phyloP scores from a whole-genome alignment of 2,888 invertebrate species.

The Ormyrus rosae region DNA sequence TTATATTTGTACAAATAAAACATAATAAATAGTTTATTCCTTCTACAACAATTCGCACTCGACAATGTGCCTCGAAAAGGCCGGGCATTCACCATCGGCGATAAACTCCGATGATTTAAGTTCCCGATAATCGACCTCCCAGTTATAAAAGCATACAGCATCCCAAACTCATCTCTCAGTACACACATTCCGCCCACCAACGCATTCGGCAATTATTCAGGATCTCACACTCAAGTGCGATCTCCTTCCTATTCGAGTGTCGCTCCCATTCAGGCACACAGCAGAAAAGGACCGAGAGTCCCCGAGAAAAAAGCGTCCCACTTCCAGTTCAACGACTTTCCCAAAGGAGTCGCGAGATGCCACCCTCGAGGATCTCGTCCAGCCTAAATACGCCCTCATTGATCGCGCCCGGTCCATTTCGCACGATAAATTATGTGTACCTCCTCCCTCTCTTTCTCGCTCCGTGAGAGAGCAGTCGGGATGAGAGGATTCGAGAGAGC shows the following conservation, averaged over 20 bases:
- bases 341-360: conserved; percentile 14
- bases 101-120: too few relatives aligned
- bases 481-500: conserved; percentile 22
- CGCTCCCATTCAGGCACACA: conserved; percentile 2
- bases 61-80: too few relatives aligned
- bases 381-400: conserved; percentile 45
- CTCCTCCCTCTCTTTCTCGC: not conserved
- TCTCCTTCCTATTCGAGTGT: not conserved
- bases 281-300: not conserved
- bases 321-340: conserved; percentile 11
- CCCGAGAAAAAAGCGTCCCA: not conserved
- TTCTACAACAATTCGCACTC: too few relatives aligned
- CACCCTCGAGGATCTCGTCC: conserved; percentile 34
- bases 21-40: too few relatives aligned
- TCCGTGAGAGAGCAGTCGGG: conserved; percentile 9
- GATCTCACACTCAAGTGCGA: not conserved
- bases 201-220: conserved; percentile 27
- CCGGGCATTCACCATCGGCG: too few relatives aligned
- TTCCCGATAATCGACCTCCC: not conserved
- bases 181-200: conserved; percentile 18
- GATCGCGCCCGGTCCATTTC: conserved; percentile 42
- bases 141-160: not conserved
- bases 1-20: too few relatives aligned
- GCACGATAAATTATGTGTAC: conserved; percentile 42
- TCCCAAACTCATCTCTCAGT: not conserved